Percentiles rank a stretch among this genome's conserved stretches.
phyloP scores from a whole-genome alignment of 2,888 invertebrate species.

The Tinea pellionella region DNA sequence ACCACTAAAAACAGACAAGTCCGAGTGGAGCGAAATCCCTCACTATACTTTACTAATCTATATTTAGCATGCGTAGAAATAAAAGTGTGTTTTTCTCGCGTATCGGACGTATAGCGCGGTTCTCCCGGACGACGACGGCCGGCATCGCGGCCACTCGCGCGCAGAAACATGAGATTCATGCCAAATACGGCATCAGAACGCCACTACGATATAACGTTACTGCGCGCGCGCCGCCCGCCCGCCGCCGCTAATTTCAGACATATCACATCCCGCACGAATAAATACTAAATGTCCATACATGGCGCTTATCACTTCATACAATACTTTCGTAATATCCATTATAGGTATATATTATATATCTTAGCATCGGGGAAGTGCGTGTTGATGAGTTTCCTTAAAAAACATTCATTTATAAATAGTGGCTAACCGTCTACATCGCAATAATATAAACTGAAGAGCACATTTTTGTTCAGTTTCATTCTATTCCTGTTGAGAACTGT shows the following conservation, averaged over 20 bases:
- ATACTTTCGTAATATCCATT: too few species aligned
- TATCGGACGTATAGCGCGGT: constrained; percentile 36
- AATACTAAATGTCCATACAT: too few species aligned
- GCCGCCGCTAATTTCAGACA: too few species aligned
- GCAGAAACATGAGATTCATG: constrained; percentile 61
- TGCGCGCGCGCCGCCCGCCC: neutral
- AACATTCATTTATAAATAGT: too few species aligned
- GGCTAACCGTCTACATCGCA: too few species aligned
- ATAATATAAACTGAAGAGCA: too few species aligned
- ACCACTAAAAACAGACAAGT: constrained; percentile 67
- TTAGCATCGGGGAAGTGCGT: too few species aligned
- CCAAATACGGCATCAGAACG: constrained; percentile 52
- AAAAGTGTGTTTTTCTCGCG: constrained; percentile 49
- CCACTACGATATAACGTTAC: neutral
- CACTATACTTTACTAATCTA: constrained; percentile 56
- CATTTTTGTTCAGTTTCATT: neutral
- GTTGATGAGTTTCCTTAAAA: too few species aligned
- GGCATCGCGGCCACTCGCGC: neutral
- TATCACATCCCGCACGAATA: too few species aligned
- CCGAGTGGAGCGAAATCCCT: constrained; percentile 57
- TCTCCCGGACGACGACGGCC: constrained; percentile 22
- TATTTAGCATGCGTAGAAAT: constrained; percentile 67
- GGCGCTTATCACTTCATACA: too few species aligned
- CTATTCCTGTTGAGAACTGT: neutral
- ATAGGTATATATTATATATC: too few species aligned